phyloP scores from a whole-genome alignment of 2,888 invertebrate genomes.

The Galerucella nymphaeae region DNA sequence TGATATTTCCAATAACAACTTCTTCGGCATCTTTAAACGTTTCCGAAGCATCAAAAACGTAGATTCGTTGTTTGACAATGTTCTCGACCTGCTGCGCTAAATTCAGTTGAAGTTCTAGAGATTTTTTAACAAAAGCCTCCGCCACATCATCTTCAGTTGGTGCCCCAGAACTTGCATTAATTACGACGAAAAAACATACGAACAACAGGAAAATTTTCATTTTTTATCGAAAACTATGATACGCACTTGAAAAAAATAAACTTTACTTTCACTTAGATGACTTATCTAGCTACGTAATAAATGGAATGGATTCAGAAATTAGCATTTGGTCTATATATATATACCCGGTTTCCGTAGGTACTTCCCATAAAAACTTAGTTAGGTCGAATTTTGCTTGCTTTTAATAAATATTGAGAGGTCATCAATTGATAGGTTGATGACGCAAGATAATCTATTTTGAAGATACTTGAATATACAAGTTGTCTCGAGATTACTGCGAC shows the following conservation, averaged over 20 bases:
- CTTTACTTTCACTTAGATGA: not conserved
- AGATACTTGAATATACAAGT: too few relatives aligned
- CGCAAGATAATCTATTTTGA: too few relatives aligned
- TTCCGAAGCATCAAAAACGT: constrained; percentile 17
- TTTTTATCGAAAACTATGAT: not conserved
- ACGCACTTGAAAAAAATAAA: not conserved
- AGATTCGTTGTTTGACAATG: constrained; percentile 3
- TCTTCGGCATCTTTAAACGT: constrained; percentile 17
- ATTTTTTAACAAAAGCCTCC: constrained; percentile 17
- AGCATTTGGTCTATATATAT: not conserved
- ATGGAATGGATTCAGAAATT: not conserved
- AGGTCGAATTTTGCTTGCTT: not conserved
- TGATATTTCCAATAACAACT: constrained; percentile 11
- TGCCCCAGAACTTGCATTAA: not conserved
- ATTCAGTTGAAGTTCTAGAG: constrained; percentile 21
- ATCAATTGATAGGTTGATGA: not conserved
- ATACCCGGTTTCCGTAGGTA: not conserved
- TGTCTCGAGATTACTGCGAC: too few relatives aligned
- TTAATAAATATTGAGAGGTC: not conserved
- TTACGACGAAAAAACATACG: not conserved
- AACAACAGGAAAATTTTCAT: not conserved
- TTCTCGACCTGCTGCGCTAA: constrained; percentile 10
- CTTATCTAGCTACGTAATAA: not conserved
- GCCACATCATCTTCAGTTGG: constrained; percentile 4
- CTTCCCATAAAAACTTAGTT: not conserved